Base-by-base conservation (phyloP, 1,140 invertebrate species). In the Drosophila santomea region DNA sequence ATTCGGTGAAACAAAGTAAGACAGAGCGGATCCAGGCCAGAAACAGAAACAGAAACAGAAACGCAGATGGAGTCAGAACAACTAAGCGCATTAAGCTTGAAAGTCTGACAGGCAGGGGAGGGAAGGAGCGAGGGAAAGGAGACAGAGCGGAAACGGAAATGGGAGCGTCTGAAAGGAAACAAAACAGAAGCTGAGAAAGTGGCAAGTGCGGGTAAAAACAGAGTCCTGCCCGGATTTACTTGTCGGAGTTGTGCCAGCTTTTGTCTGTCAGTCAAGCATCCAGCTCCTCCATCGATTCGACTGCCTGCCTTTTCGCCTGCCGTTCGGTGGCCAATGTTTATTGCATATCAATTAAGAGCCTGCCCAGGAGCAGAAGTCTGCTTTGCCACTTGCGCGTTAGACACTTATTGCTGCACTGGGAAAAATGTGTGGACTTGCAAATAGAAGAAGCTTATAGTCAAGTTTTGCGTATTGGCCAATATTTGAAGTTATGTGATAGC, bases 41-140 rank as follows among this genome's bases (percentile, higher is more conserved):
- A 51, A 59, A 38, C 47, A 20, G 61, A 67, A 32, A 48, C 50
- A 62, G 56, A 35, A 17, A 51, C 36, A 20, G 61, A 67, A 32
- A 48, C 50, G 39, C 52, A 64, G 72, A 62, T 38, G 44, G 41
- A 57, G 71, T 51, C 48, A 35, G 58, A 47, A 17, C 51, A n/a
- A 67, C 79, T 79, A 89, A 86, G 75, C 83, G 83, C 79, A 86
- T 86, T 86, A 88, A 73, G 79, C 66, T 86, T 72, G 78, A 73
- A 83, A 77, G 67, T 60, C 67, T 88, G 79, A 79, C 79, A 71
- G 79, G 51, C 47, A 36, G n/a, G 17, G 43, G 10, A 44, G 11
- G 4, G 17, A 0, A 2, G 36, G 8, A 17, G 1, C 0, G 28
- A 2, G 23, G 28, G 41, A 15, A 39, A 41, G 23, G 1, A 6